phyloP scores from a whole-genome alignment of 2,113 vertebrate genomes.

The Lampris megalopsis region DNA sequence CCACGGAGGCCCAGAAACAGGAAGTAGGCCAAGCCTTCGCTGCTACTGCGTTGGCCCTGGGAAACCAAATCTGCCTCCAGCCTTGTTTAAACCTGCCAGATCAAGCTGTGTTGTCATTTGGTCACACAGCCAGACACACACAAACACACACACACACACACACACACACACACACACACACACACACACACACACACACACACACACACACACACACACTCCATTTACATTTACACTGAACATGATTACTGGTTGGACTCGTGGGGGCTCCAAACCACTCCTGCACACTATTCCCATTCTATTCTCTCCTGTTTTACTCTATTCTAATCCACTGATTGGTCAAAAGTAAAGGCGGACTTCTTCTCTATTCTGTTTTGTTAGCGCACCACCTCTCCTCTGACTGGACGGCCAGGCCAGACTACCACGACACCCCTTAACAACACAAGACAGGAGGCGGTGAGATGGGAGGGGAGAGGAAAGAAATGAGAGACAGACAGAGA shows the following conservation, averaged over 20 bases:
- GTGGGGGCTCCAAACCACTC: no score
- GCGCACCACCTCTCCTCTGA: neutral
- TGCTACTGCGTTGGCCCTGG: conserved; percentile 59
- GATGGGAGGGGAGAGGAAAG: neutral
- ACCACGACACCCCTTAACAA: neutral
- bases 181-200: no score
- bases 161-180: no score
- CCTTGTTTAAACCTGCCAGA: conserved; percentile 66
- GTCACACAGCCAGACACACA: conserved; percentile 18
- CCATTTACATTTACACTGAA: no score
- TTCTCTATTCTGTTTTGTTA: neutral
- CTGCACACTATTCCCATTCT: neutral
- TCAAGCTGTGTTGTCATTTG: conserved; percentile 66
- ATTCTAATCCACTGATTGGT: no score
- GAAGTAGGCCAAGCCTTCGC: conserved; percentile 67
- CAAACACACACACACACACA: conserved; percentile 37
- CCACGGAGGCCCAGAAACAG: conserved; percentile 66
- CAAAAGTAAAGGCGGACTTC: no score
- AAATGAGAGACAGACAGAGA: no score
- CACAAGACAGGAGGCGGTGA: neutral
- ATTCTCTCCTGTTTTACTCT: neutral
- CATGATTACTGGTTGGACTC: no score
- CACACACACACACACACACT: no score
- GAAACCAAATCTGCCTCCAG: conserved; percentile 42
- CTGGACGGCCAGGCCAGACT: neutral